Percentiles rank a stretch among this genome's conserved stretches.
phyloP scores from a whole-genome alignment of 1,140 invertebrate genomes.

The Drosophila nigromelanica region DNA sequence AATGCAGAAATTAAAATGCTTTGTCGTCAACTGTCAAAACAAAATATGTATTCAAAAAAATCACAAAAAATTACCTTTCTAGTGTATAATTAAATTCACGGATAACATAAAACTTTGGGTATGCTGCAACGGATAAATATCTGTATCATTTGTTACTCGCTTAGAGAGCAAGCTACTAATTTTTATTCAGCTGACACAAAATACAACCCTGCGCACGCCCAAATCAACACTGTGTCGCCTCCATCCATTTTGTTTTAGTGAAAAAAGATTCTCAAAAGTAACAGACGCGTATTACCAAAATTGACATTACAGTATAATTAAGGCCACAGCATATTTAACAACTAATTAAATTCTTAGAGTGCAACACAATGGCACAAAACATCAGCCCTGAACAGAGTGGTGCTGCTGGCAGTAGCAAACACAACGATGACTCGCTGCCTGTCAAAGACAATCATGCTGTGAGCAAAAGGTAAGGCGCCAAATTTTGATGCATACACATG shows the following conservation, averaged over 20 bases:
- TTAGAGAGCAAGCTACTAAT: conserved; percentile 16
- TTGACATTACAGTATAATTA: conserved; percentile 57
- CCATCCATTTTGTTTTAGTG: conserved; percentile 80
- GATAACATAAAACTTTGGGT: too few species aligned
- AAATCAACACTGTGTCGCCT: conserved; percentile 65
- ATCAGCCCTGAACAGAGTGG: conserved; percentile 89
- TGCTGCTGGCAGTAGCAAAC: conserved; percentile 86
- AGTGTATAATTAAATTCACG: too few species aligned
- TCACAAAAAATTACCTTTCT: not conserved
- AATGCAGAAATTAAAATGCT: not conserved
- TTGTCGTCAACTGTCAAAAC: not conserved
- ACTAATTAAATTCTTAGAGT: conserved; percentile 54
- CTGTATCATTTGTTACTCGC: conserved; percentile 4
- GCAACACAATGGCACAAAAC: conserved; percentile 90
- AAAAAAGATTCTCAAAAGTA: conserved; percentile 68
- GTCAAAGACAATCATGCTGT: conserved; percentile 93
- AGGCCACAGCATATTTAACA: conserved; percentile 36
- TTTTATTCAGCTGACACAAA: conserved; percentile 38
- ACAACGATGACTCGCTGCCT: conserved; percentile 89
- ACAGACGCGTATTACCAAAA: conserved; percentile 66
- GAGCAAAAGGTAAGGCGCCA: conserved; percentile 89
- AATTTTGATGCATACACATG: conserved; percentile 31
- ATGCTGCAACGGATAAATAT: not conserved
- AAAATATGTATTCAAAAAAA: not conserved
- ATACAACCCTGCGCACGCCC: conserved; percentile 65